phyloP scores from a whole-genome alignment of 2,888 invertebrate species.

The Melinaea menophilus region DNA sequence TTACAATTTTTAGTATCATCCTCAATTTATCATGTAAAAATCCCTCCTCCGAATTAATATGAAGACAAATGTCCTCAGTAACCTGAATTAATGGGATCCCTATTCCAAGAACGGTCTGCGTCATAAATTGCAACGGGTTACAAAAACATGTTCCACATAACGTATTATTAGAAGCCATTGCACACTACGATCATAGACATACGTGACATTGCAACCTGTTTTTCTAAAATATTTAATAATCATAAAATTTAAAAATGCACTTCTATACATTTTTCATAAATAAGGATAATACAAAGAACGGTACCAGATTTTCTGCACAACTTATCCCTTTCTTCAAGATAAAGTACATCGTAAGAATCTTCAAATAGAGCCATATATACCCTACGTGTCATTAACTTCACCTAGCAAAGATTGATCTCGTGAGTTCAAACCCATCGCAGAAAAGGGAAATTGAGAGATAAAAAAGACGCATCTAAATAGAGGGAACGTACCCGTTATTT shows the following conservation, averaged over 20 bases:
- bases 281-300: not conserved
- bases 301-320: conserved; percentile 3
- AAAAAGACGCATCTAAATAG: conserved; percentile 39
- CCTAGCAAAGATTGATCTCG: conserved; percentile 53
- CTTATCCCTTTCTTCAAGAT: conserved; percentile 6
- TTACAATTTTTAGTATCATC: not conserved
- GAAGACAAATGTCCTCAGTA: conserved; percentile 12
- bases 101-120: conserved; percentile 26
- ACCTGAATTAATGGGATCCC: conserved; percentile 13
- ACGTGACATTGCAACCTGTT: not conserved
- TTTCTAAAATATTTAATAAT: not conserved
- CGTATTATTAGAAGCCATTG: conserved; percentile 10
- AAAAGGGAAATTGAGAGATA: conserved; percentile 63
- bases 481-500: conserved; percentile 2
- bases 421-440: conserved; percentile 42
- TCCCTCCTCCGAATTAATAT: not conserved
- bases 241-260: not conserved
- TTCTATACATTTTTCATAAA: not conserved
- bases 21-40: conserved; percentile 4
- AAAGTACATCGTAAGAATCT: conserved; percentile 17
- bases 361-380: conserved; percentile 34
- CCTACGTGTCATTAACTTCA: conserved; percentile 40
- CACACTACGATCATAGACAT: conserved; percentile 3
- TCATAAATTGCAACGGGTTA: conserved; percentile 32
- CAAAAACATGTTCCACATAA: conserved; percentile 30